phyloP scores from a whole-genome alignment of 2,797 vertebrate genomes.

The Semaprochilodus insignis region DNA sequence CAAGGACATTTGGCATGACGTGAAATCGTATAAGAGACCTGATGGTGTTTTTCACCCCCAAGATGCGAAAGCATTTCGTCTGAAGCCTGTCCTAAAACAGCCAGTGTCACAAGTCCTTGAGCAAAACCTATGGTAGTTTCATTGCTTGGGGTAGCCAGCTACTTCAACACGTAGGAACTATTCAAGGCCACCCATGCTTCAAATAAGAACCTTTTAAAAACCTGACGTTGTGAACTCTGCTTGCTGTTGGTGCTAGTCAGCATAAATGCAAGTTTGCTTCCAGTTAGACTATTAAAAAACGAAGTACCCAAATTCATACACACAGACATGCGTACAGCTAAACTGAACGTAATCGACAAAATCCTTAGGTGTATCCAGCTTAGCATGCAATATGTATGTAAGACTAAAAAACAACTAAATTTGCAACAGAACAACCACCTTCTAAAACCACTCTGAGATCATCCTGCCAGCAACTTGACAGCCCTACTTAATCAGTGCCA shows the following conservation, averaged over 20 bases:
- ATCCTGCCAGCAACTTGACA: not conserved
- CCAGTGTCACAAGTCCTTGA: no score
- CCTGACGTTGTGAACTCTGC: no score
- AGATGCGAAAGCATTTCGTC: no score
- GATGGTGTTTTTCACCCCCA: no score
- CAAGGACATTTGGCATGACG: no score
- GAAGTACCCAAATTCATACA: not conserved
- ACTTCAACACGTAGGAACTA: no score
- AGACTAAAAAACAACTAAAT: not conserved
- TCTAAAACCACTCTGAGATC: not conserved
- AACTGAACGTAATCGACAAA: not conserved
- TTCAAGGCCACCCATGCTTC: no score
- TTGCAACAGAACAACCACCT: not conserved
- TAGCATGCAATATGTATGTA: not conserved
- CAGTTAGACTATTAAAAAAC: not conserved
- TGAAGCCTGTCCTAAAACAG: no score
- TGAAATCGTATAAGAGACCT: no score
- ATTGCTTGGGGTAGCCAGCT: no score
- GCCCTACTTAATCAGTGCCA: constrained; percentile 22
- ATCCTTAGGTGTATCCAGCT: not conserved
- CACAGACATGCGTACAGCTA: not conserved
- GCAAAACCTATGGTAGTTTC: no score
- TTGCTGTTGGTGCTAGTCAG: not conserved
- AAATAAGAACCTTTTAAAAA: no score
- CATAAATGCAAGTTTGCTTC: not conserved